Evolutionary conservation across 2,888 invertebrate species (phyloP).

Genomic region (Aleiodes testaceus): DNA sequence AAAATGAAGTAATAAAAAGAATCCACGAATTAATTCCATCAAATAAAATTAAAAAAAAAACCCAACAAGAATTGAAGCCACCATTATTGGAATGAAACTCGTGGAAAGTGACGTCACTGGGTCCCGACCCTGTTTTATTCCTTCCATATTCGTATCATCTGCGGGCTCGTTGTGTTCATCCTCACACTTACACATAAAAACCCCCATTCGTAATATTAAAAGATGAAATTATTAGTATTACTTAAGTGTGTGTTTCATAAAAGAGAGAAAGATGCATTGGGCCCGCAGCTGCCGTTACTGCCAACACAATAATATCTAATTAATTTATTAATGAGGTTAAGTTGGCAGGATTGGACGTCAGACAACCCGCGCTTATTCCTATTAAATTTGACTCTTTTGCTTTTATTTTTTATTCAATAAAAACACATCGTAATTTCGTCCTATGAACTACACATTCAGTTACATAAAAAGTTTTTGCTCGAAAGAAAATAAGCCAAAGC

Average conservation of each 20-base stretch:
- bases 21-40: constrained; percentile 10
- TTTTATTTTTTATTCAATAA: neutral
- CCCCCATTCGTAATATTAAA: constrained; percentile 12
- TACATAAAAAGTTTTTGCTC: constrained; percentile 54
- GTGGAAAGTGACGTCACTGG: constrained; percentile 58
- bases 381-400: constrained; percentile 20
- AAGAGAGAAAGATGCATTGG: constrained; percentile 42
- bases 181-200: constrained; percentile 19
- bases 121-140: constrained; percentile 55
- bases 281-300: constrained; percentile 67
- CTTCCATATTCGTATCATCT: constrained; percentile 55
- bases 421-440: neutral
- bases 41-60: no score
- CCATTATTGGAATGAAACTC: constrained; percentile 16
- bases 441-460: neutral
- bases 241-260: constrained; percentile 9
- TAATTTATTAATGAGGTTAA: constrained; percentile 73
- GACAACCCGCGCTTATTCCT: constrained; percentile 62
- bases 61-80: constrained; percentile 6
- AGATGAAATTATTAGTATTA: constrained; percentile 39
- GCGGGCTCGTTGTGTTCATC: constrained; percentile 55
- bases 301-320: constrained; percentile 72
- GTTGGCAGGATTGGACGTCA: constrained; percentile 70
- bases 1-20: no score
- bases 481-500: constrained; percentile 63